phyloP scores from a whole-genome alignment of 2,888 invertebrate genomes.

The Punctoribates punctum region DNA sequence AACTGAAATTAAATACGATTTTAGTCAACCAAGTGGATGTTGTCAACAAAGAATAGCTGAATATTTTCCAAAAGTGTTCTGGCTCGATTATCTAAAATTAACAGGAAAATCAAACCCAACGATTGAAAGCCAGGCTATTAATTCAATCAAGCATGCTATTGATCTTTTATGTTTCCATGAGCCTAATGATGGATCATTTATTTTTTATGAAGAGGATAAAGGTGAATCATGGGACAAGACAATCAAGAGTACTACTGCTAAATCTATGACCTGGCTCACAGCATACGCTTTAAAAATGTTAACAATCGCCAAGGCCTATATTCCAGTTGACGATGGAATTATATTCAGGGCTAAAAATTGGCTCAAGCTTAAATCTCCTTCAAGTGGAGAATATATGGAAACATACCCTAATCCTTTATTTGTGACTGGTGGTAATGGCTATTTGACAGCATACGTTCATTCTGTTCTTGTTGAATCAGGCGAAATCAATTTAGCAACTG shows the following conservation, averaged over 20 bases:
- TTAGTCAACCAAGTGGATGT: not conserved
- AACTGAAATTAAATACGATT: not conserved
- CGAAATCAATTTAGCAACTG: not conserved
- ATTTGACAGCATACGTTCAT: constrained; percentile 2
- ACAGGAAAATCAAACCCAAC: no score
- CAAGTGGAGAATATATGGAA: not conserved
- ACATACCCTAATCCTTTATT: not conserved
- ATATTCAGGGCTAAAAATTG: not conserved
- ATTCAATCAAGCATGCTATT: not conserved
- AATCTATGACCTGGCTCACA: not conserved
- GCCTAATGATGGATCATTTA: not conserved
- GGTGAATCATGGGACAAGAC: no score
- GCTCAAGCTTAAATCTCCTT: not conserved
- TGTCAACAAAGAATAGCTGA: not conserved
- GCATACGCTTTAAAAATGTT: not conserved
- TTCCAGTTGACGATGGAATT: not conserved
- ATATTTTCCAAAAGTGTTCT: constrained; percentile 13
- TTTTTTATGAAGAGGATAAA: not conserved
- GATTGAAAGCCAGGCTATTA: no score
- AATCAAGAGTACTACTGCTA: no score
- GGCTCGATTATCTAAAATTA: not conserved
- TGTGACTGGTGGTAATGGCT: not conserved
- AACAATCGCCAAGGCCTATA: not conserved
- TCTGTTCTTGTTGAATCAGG: not conserved
- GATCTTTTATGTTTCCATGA: not conserved